Percentiles rank a stretch among this genome's conserved stretches.
Evolutionary conservation across 2,113 vertebrate species (phyloP).

Genomic region (Lathamus discolor): DNA sequence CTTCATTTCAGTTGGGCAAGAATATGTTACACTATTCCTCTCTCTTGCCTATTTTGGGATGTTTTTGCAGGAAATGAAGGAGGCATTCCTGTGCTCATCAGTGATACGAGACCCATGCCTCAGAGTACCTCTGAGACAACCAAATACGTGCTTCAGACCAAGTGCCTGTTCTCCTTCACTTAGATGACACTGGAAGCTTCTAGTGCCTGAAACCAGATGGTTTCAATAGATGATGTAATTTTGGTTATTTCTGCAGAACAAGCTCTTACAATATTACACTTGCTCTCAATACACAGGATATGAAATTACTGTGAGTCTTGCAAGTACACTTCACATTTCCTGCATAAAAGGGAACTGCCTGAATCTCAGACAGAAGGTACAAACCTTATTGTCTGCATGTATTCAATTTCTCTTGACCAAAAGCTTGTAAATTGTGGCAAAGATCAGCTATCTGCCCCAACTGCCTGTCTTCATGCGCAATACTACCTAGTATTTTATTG

Average conservation of each 20-base stretch:
- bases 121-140: background rate
- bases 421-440: background rate
- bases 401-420: background rate
- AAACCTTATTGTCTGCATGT: background rate
- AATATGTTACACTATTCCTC: background rate
- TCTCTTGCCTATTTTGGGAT: background rate
- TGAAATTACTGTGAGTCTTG: background rate
- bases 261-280: background rate
- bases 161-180: background rate
- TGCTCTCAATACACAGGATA: background rate
- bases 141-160: background rate
- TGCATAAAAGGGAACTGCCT: background rate
- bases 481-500: background rate
- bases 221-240: constrained; percentile 5
- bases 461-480: background rate
- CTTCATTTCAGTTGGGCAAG: background rate
- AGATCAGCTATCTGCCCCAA: background rate
- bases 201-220: constrained; percentile 25
- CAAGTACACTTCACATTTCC: background rate
- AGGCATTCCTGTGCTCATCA: background rate
- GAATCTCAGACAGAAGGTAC: background rate
- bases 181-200: background rate
- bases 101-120: background rate
- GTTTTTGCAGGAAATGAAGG: constrained; percentile 1
- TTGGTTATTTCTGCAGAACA: background rate